These are phyloP conservation scores for Hyles lineata DNA, from an alignment of 2,888 invertebrate species.

Conservation along the genomic window DNA sequence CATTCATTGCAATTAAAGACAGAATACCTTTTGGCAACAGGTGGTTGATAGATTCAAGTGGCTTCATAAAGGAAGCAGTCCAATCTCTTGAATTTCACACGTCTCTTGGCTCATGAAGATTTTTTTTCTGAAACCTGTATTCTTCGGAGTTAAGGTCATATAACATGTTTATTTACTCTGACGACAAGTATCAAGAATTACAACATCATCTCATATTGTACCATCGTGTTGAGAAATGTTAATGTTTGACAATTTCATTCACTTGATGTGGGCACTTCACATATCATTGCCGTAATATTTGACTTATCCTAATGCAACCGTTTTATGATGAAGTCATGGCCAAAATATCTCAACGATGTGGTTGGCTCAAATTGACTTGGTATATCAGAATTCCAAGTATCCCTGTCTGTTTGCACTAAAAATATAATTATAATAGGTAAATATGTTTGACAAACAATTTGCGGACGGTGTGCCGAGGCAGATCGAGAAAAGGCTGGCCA, in stretches of 20 bases:
- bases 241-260: constrained; percentile 23
- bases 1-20: too few relatives aligned
- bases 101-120: too few relatives aligned
- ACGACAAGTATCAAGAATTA: neutral
- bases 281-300: constrained; percentile 10
- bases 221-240: constrained; percentile 15
- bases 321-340: neutral
- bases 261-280: constrained; percentile 13
- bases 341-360: neutral
- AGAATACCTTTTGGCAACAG: too few relatives aligned
- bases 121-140: neutral
- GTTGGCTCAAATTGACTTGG: neutral
- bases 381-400: constrained; percentile 1
- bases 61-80: too few relatives aligned
- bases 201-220: constrained; percentile 7
- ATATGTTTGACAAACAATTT: constrained; percentile 39
- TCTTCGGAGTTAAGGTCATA: too few relatives aligned
- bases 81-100: too few relatives aligned
- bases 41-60: too few relatives aligned
- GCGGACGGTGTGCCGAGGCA: constrained; percentile 37
- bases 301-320: constrained; percentile 6
- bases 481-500: constrained; percentile 39
- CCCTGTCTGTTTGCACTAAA: neutral
- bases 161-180: too few relatives aligned
- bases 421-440: constrained; percentile 25